Percentiles rank a stretch among this genome's conserved stretches.
These are phyloP conservation scores for Eunapius fragilis DNA, from an alignment of 37 sponge, comb jelly and placozoan genomes.

Conservation along the genomic window DNA sequence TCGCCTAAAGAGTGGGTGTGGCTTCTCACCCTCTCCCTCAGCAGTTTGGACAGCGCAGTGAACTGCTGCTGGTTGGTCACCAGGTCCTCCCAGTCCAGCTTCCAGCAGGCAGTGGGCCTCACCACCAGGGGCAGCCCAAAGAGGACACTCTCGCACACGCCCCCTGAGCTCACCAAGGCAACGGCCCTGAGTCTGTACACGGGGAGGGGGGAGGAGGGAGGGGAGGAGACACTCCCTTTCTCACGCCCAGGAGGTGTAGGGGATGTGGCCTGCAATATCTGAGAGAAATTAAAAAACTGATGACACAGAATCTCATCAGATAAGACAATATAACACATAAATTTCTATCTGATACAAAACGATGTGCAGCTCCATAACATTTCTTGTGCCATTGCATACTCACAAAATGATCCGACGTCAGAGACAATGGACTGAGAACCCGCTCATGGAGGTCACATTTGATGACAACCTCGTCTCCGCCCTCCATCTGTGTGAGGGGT, in stretches of 20 bases:
- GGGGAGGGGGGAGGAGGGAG: no score
- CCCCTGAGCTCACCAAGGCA: slow-evolving; percentile 6
- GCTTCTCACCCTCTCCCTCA: slow-evolving; percentile 63
- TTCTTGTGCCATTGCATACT: no score
- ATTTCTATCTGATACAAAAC: no score
- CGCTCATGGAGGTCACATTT: slow-evolving; percentile 87
- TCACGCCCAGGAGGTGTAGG: no score
- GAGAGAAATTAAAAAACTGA: no score
- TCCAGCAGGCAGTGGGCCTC: slow-evolving; percentile 90
- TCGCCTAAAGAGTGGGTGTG: neutral
- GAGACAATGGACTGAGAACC: slow-evolving; percentile 42
- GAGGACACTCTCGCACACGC: slow-evolving; percentile 79
- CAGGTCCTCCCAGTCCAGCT: slow-evolving; percentile 97
- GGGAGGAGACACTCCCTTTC: no score
- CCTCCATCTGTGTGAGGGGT: neutral
- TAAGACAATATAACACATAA: no score
- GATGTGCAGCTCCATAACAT: no score
- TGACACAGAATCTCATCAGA: no score
- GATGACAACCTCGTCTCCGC: neutral
- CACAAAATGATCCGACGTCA: slow-evolving; percentile 7
- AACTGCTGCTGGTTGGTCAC: slow-evolving; percentile 87
- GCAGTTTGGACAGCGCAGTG: slow-evolving; percentile 69
- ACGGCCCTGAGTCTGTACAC: neutral
- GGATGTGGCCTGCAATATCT: no score
- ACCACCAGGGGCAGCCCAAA: slow-evolving; percentile 68